Conservation (phyloP, 2,888 invertebrate genomes). For the Salticus scenicus region DNA sequence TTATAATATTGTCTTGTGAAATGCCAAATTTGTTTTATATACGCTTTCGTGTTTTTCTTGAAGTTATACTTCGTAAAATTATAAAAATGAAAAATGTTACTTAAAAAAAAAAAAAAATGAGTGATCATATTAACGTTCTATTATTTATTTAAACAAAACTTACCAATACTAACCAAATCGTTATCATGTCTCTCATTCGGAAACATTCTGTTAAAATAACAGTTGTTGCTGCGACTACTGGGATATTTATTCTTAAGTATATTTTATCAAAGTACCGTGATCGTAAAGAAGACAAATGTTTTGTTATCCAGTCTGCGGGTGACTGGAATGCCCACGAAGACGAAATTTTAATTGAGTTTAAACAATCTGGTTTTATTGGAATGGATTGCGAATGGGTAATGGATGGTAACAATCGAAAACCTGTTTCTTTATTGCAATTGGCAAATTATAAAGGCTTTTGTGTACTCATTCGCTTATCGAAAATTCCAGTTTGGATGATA, state of each 20-base stretch:
- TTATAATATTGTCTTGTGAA: no score
- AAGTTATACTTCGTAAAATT: no score
- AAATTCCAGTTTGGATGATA: slow-evolving; percentile 77
- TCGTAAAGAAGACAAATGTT: slow-evolving; percentile 1
- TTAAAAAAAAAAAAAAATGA: no score
- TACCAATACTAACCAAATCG: no score
- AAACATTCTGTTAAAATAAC: background rate
- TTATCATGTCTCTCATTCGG: background rate
- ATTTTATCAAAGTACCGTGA: background rate
- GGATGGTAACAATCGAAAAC: slow-evolving; percentile 77
- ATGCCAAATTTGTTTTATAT: no score
- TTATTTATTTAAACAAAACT: no score
- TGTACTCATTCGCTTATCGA: slow-evolving; percentile 82
- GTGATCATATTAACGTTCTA: no score
- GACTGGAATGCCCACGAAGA: slow-evolving; percentile 47
- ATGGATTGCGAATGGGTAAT: slow-evolving; percentile 90
- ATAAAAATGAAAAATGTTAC: no score
- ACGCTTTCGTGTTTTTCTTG: no score
- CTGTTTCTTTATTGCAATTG: slow-evolving; percentile 84
- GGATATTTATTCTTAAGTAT: slow-evolving; percentile 24
- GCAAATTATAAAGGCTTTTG: slow-evolving; percentile 83
- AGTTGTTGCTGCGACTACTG: background rate
- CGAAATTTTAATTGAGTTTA: slow-evolving; percentile 28
- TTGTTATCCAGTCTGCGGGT: slow-evolving; percentile 35
- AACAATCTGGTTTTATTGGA: slow-evolving; percentile 79